Evolutionary conservation across 2,113 vertebrate genomes (phyloP).

Genomic region (Syrrhaptes paradoxus): DNA sequence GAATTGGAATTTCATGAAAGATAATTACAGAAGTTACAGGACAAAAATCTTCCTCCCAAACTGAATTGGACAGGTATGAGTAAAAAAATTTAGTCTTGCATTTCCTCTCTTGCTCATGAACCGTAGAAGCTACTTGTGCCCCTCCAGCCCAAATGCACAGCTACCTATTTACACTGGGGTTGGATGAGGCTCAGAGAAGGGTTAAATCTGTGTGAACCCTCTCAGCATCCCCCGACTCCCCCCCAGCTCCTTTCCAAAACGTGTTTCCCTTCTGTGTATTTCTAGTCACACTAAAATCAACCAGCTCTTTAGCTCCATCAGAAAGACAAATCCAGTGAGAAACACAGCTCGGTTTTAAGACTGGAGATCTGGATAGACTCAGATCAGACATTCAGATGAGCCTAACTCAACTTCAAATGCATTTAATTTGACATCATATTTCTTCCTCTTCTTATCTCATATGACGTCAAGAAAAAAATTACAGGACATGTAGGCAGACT

Average conservation of each 20-base stretch:
- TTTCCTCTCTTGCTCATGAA: neutral
- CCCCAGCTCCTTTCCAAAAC: neutral
- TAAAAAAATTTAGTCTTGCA: neutral
- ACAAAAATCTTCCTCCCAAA: neutral
- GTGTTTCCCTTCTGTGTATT: neutral
- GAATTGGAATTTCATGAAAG: neutral
- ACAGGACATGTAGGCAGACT: neutral
- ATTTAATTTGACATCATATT: neutral
- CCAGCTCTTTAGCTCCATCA: neutral
- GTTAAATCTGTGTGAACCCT: neutral
- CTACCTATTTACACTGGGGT: neutral
- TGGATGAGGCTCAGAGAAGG: neutral
- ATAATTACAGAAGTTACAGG: neutral
- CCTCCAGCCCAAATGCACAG: neutral
- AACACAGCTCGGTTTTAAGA: conserved; percentile 21
- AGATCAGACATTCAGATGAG: neutral
- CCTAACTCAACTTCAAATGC: neutral
- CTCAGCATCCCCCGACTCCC: too few species aligned
- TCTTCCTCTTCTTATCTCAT: neutral
- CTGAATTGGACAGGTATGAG: neutral
- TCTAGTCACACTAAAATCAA: neutral
- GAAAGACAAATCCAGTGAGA: conserved; percentile 15
- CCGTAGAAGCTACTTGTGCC: neutral
- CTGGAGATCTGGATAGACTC: neutral
- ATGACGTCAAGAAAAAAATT: neutral